Conservation (phyloP, 2,113 vertebrate species). For the Aegotheles bennettii region DNA sequence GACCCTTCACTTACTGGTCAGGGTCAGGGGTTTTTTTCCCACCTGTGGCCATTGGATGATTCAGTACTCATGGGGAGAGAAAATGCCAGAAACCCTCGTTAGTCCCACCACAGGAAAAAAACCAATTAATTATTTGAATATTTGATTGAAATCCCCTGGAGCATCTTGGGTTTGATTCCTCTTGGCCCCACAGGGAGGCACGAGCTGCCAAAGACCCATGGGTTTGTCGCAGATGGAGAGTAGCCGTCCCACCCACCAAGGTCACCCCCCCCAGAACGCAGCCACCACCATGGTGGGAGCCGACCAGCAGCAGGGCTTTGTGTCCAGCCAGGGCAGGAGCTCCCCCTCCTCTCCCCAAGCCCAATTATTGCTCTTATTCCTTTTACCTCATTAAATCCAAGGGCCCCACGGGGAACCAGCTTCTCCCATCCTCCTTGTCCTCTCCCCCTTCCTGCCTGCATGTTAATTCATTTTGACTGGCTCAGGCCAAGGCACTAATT, state of each 20-base stretch:
- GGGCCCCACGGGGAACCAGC: background rate
- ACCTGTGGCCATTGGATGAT: background rate
- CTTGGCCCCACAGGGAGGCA: background rate
- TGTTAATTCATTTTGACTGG: background rate
- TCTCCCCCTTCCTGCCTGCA: background rate
- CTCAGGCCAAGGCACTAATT: background rate
- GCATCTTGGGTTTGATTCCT: background rate
- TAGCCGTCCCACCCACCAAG: background rate
- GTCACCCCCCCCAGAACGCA: background rate
- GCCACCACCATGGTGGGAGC: fast-evolving
- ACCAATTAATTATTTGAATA: background rate
- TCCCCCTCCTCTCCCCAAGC: background rate
- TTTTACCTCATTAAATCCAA: background rate
- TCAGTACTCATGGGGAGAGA: background rate
- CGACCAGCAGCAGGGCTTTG: background rate
- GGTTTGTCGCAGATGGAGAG: background rate
- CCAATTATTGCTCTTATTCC: background rate
- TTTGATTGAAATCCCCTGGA: background rate
- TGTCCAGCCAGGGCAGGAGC: background rate
- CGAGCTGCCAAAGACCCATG: fast-evolving
- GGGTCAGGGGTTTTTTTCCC: background rate
- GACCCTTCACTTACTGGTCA: background rate
- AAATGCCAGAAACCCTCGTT: background rate
- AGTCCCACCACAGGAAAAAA: background rate
- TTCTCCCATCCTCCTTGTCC: fast-evolving